These are phyloP conservation scores for Apotomis betuletana DNA, from an alignment of 2,888 invertebrate genomes.

Conservation along the genomic window DNA sequence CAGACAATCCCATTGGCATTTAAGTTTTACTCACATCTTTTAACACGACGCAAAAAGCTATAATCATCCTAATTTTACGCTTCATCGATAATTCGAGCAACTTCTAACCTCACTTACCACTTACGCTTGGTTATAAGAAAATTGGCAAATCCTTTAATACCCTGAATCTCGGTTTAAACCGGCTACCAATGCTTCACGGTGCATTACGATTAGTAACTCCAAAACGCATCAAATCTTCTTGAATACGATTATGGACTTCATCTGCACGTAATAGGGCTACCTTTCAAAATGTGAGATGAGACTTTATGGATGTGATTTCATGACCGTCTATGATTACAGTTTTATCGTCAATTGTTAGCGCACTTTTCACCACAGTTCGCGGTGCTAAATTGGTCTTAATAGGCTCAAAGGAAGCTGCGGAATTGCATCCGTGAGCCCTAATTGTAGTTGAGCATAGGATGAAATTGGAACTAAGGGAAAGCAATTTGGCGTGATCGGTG, in stretches of 20 bases:
- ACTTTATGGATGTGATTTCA: neutral
- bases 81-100: conserved; percentile 24
- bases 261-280: neutral
- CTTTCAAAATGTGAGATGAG: neutral
- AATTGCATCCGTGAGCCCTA: conserved; percentile 69
- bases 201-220: conserved; percentile 15
- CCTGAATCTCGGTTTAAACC: conserved; percentile 2
- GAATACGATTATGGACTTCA: neutral
- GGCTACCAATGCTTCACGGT: conserved; percentile 37
- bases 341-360: conserved; percentile 50
- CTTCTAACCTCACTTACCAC: conserved; percentile 20
- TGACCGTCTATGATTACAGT: conserved; percentile 47
- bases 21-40: neutral
- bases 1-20: too few relatives aligned
- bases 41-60: conserved; percentile 1
- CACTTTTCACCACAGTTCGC: conserved; percentile 64
- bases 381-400: conserved; percentile 65
- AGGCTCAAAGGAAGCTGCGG: conserved; percentile 63
- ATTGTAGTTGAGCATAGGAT: conserved; percentile 58
- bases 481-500: neutral
- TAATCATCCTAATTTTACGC: conserved; percentile 28
- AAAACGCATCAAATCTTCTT: neutral
- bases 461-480: conserved; percentile 41
- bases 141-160: conserved; percentile 22
- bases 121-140: conserved; percentile 19